Evolutionary conservation across 1,140 invertebrate species (phyloP).

Genomic region (Drosophila pachea): DNA sequence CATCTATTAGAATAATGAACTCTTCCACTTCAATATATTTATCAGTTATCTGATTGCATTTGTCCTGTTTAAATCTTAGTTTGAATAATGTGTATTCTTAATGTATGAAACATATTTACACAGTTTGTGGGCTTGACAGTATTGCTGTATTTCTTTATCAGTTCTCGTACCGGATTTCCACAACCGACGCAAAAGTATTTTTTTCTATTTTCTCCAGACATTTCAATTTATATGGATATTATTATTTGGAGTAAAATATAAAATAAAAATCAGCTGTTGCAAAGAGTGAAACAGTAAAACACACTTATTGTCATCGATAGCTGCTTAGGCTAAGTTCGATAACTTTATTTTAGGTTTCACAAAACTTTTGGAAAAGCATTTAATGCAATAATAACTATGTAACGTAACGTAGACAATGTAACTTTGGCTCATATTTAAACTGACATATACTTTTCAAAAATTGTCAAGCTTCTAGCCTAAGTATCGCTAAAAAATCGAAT

Average conservation of each 20-base stretch:
- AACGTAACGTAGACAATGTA: slow-evolving; percentile 1
- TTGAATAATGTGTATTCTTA: not conserved
- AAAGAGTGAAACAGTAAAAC: not conserved
- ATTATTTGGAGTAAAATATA: slow-evolving; percentile 3
- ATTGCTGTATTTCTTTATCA: slow-evolving; percentile 85
- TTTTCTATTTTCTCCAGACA: slow-evolving; percentile 34
- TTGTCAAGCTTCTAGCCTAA: slow-evolving; percentile 27
- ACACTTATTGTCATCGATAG: slow-evolving; percentile 26
- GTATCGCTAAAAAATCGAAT: slow-evolving; percentile 32
- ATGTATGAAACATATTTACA: slow-evolving; percentile 80
- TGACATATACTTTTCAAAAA: slow-evolving; percentile 26
- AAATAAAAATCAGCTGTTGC: slow-evolving; percentile 25
- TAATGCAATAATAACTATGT: slow-evolving; percentile 27
- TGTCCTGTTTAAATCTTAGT: slow-evolving; percentile 80
- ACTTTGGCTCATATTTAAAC: slow-evolving; percentile 26
- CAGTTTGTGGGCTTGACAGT: slow-evolving; percentile 85
- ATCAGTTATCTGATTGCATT: slow-evolving; percentile 87
- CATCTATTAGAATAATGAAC: slow-evolving; percentile 89
- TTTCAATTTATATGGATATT: slow-evolving; percentile 6
- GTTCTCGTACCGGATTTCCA: slow-evolving; percentile 81
- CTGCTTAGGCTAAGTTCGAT: not conserved
- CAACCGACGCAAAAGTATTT: slow-evolving; percentile 84
- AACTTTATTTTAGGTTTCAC: not conserved
- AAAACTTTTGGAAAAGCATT: slow-evolving; percentile 1
- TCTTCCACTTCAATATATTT: slow-evolving; percentile 94